Base-by-base conservation (phyloP, 1,140 invertebrate genomes). In the Drosophila busckii region DNA sequence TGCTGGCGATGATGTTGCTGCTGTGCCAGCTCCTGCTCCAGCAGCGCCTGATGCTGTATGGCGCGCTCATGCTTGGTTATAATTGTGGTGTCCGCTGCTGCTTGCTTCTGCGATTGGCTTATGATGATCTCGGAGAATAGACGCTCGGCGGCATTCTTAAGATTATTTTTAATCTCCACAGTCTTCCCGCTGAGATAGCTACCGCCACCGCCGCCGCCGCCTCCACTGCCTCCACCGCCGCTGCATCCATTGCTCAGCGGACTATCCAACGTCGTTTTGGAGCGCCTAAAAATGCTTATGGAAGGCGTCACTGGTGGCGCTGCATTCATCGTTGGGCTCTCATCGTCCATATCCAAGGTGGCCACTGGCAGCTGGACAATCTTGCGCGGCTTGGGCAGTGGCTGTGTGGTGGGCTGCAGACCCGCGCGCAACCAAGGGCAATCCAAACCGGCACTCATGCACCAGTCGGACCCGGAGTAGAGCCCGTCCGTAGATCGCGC, bases 41-140 rank as follows among this genome's bases (percentile, higher is more conserved):
- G 20, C 38, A 84, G 32, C n/a, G 67, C 63, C 31, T 69, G 76
- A 66, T 78, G 71, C 35, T 82, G 76, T 52, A 82, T 60, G 34
- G 71, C 70, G 3, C 68, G 61, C 55, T 86, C 84, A 23, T 86
- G 84, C 35, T 86, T 86, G n/a, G 78, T 84, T 26, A 86, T 86
- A 2, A 86, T 73, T 7, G 75, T 84, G 3, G 70, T 53, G 20
- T 78, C 59, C 17, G 35, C 38, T 8, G 60, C 15, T 5, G 59
- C 31, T 31, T 84, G 71, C 32, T 83, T 80, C 25, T 87, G 76
- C 3, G 54, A 37, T 48, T 85, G 85, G 42, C 75, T 87, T 3
- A 87, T 70, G 31, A 84, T 85, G 7, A 87, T 87, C 44, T 87
- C 85, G n/a, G 85, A 86, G 38, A 87, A 87, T 6, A 87, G 54